phyloP scores from a whole-genome alignment of 2,888 invertebrate species.

The Chalcis sispes region DNA sequence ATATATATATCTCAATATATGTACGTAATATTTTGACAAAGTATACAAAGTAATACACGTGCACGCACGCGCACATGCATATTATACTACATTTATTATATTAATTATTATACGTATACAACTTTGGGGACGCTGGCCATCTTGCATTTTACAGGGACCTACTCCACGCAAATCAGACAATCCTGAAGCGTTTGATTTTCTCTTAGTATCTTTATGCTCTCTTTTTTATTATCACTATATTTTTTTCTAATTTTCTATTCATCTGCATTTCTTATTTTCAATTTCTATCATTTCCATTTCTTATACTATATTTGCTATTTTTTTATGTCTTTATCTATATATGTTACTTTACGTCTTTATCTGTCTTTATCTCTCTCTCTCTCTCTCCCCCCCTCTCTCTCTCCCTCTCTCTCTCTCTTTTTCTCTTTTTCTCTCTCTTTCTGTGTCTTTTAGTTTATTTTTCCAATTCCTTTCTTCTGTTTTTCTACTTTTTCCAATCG shows the following conservation, averaged over 20 bases:
- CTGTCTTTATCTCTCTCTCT: conserved; percentile 38
- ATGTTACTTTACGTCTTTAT: too few species aligned
- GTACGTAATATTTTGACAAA: conserved; percentile 31
- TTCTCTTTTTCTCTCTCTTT: conserved; percentile 53
- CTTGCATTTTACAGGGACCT: conserved; percentile 76
- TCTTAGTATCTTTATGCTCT: conserved; percentile 53
- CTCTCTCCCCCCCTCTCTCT: too few species aligned
- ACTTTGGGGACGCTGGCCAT: conserved; percentile 77
- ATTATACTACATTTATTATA: conserved; percentile 69
- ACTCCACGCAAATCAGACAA: conserved; percentile 75
- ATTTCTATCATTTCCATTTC: too few species aligned
- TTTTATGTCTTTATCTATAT: too few species aligned
- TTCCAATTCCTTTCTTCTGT: conserved; percentile 42
- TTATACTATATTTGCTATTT: too few species aligned
- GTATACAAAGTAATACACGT: conserved; percentile 45
- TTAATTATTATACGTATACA: conserved; percentile 69
- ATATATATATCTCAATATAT: conserved; percentile 17
- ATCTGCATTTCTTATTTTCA: conserved; percentile 11
- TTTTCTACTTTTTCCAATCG: conserved; percentile 57
- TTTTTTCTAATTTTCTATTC: conserved; percentile 59
- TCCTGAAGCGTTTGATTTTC: conserved; percentile 72
- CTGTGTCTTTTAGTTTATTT: conserved; percentile 8
- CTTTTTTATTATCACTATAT: conserved; percentile 58
- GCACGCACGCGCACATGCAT: conserved; percentile 63
- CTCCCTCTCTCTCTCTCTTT: background rate